Percentiles rank a stretch among this genome's conserved stretches.
Evolutionary conservation across 2,888 invertebrate genomes (phyloP).

Genomic region (Elaeidobius kamerunicus): DNA sequence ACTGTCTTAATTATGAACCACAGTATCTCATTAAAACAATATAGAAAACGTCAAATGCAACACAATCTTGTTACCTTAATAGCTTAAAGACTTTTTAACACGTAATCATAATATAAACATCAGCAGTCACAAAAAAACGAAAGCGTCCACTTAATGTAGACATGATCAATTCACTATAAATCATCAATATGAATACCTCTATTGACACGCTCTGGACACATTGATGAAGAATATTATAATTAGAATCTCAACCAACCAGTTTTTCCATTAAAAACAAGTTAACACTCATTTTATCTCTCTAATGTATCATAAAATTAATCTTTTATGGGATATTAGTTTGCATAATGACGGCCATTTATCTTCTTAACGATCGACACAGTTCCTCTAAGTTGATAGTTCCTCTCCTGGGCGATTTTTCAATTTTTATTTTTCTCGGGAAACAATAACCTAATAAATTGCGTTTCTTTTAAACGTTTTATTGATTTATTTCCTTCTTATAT

Average conservation of each 20-base stretch:
- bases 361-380: conserved; percentile 26
- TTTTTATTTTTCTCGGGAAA: conserved; percentile 10
- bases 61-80: no score
- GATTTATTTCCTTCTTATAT: neutral
- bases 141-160: conserved; percentile 2
- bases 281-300: conserved; percentile 21
- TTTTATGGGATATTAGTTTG: conserved; percentile 27
- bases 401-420: neutral
- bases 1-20: no score
- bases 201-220: conserved; percentile 7
- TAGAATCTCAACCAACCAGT: conserved; percentile 11
- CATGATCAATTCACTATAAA: conserved; percentile 3
- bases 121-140: no score
- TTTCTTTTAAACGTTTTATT: neutral
- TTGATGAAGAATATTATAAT: conserved; percentile 11
- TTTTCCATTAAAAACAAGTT: conserved; percentile 21
- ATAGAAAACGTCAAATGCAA: no score
- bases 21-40: no score
- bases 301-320: conserved; percentile 29
- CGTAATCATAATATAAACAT: no score
- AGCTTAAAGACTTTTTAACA: no score
- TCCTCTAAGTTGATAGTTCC: conserved; percentile 12
- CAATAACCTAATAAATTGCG: conserved; percentile 19
- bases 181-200: conserved; percentile 1
- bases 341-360: conserved; percentile 29